Percentiles rank a stretch among this genome's conserved stretches.
phyloP scores from a whole-genome alignment of 1,140 invertebrate species.

The Neodiprion pinetum region DNA sequence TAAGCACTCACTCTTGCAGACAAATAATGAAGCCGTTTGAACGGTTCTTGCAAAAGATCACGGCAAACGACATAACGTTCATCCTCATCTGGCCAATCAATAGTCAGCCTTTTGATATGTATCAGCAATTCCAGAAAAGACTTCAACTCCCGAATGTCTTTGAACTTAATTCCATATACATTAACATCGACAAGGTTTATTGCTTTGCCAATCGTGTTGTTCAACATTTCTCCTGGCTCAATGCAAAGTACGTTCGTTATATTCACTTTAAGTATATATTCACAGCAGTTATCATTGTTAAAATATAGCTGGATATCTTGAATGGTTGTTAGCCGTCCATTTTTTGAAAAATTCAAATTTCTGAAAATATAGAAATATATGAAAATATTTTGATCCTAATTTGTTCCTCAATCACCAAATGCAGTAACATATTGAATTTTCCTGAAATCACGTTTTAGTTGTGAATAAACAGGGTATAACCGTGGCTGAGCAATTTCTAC shows the following conservation, averaged over 20 bases:
- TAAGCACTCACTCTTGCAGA: neutral
- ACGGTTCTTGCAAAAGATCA: neutral
- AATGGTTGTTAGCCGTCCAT: neutral
- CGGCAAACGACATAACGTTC: neutral
- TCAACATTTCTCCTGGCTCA: neutral
- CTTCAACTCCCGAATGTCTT: neutral
- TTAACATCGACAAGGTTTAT: neutral
- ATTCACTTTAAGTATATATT: neutral
- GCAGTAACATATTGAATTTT: too few relatives aligned
- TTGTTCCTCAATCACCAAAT: too few relatives aligned
- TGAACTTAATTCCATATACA: neutral
- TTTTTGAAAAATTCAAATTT: neutral
- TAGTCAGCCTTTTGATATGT: neutral
- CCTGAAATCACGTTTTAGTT: too few relatives aligned
- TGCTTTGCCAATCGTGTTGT: neutral
- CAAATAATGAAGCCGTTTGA: neutral
- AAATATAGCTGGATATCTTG: neutral
- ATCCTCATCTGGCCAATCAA: neutral
- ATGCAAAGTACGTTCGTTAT: neutral
- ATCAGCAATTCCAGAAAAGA: neutral
- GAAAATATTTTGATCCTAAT: too few relatives aligned
- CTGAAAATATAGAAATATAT: neutral
- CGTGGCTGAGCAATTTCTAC: too few relatives aligned
- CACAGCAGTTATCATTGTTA: neutral
- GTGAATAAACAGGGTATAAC: too few relatives aligned